Percentiles rank a stretch among this genome's conserved stretches.
Evolutionary conservation across 2,888 invertebrate species (phyloP).

Genomic region (Rugalucina vietnamica): DNA sequence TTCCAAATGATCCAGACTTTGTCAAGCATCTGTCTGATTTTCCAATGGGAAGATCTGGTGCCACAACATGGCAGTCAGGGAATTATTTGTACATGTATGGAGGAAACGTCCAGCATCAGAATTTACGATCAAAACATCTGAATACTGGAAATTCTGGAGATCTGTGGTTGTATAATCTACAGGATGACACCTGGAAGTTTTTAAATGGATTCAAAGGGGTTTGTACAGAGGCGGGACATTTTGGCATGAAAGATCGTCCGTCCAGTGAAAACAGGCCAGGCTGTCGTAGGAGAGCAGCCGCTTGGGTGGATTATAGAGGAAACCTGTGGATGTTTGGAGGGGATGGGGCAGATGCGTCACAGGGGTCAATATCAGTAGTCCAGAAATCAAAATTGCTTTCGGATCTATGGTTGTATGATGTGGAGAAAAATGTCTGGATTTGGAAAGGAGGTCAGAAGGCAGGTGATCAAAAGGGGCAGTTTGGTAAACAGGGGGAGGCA

Average conservation of each 20-base stretch:
- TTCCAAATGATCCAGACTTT: conserved; percentile 52
- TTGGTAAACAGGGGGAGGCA: conserved; percentile 50
- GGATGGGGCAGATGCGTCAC: conserved; percentile 66
- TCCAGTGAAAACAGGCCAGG: conserved; percentile 62
- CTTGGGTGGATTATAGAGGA: conserved; percentile 66
- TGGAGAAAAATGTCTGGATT: conserved; percentile 62
- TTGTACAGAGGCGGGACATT: conserved; percentile 53
- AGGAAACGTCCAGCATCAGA: conserved; percentile 67
- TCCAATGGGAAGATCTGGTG: conserved; percentile 70
- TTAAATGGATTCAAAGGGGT: conserved; percentile 50
- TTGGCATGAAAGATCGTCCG: conserved; percentile 44
- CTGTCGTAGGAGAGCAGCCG: conserved; percentile 66
- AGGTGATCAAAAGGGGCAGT: conserved; percentile 65
- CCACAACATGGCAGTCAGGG: conserved; percentile 64
- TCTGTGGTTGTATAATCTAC: conserved; percentile 69
- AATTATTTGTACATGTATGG: conserved; percentile 73
- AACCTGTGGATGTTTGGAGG: conserved; percentile 79
- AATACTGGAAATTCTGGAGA: conserved; percentile 70
- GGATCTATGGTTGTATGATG: conserved; percentile 73
- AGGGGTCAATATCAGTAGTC: conserved; percentile 57
- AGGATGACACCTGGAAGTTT: conserved; percentile 64
- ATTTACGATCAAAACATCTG: conserved; percentile 59
- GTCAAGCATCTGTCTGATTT: conserved; percentile 39
- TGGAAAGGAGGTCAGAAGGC: conserved; percentile 70
- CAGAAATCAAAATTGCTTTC: conserved; percentile 65